These are phyloP conservation scores for Glossophaga mutica DNA, from an alignment of 2,797 vertebrate species.

Conservation along the genomic window DNA sequence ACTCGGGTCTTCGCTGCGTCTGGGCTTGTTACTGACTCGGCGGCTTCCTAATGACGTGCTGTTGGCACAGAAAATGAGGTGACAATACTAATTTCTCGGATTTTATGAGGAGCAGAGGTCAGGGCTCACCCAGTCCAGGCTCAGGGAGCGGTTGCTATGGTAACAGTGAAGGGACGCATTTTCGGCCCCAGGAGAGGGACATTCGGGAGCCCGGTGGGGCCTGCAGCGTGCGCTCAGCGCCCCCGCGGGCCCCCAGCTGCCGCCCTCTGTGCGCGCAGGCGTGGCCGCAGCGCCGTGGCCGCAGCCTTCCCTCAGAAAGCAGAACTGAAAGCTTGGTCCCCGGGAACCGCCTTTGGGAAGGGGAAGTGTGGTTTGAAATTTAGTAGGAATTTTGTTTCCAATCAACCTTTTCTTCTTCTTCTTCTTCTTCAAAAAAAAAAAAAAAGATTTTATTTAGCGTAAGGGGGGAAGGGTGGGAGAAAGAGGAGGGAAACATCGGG, in stretches of 20 bases:
- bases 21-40: neutral
- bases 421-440: too few relatives aligned
- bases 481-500: too few relatives aligned
- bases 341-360: neutral
- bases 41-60: neutral
- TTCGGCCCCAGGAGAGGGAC: neutral
- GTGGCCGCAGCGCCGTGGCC: too few relatives aligned
- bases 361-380: conserved; percentile 1
- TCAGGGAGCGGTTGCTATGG: too few relatives aligned
- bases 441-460: too few relatives aligned
- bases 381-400: conserved; percentile 9
- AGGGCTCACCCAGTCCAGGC: neutral
- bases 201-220: neutral
- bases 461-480: too few relatives aligned
- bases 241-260: too few relatives aligned
- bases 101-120: neutral
- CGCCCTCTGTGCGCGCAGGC: too few relatives aligned
- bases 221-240: neutral
- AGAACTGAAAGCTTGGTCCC: conserved; percentile 1
- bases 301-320: neutral
- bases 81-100: neutral
- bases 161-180: too few relatives aligned
- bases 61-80: neutral
- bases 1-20: neutral
- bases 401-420: neutral